A percentile compares a stretch with the other conserved stretches of the same genome.
Conservation (phyloP, 2,797 vertebrate species). For the Helarctos malayanus region DNA sequence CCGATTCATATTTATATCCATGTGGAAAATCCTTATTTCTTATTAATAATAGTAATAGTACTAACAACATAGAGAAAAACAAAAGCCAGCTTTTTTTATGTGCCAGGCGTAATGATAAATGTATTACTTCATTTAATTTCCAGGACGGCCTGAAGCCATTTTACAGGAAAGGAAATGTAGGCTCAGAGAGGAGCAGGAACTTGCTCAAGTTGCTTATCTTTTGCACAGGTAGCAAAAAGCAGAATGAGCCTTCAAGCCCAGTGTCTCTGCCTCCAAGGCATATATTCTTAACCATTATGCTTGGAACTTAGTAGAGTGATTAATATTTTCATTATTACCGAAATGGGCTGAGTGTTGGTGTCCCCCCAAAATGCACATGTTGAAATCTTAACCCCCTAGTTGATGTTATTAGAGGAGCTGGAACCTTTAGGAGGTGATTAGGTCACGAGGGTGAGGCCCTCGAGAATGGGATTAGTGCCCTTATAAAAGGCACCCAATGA, state of each 20-base stretch:
- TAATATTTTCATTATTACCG: background rate
- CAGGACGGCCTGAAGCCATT: background rate
- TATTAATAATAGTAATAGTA: background rate
- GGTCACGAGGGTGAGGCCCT: background rate
- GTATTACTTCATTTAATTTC: background rate
- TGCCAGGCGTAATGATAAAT: background rate
- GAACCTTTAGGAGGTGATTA: background rate
- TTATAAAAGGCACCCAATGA: background rate
- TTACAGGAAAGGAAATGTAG: slow-evolving; percentile 1
- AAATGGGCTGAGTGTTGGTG: background rate
- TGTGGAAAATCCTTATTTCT: background rate
- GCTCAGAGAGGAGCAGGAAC: background rate
- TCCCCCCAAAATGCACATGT: background rate
- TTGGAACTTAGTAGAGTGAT: background rate
- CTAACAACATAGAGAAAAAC: background rate
- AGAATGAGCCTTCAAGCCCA: background rate
- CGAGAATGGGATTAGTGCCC: background rate
- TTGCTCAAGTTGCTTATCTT: background rate
- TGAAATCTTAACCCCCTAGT: background rate
- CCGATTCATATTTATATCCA: background rate
- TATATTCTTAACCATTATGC: background rate
- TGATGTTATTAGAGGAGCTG: background rate
- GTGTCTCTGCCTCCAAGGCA: background rate
- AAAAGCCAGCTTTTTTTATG: background rate
- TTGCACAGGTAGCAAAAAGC: background rate